phyloP scores from a whole-genome alignment of 2,113 vertebrate species.

The Chloroceryle aenea region DNA sequence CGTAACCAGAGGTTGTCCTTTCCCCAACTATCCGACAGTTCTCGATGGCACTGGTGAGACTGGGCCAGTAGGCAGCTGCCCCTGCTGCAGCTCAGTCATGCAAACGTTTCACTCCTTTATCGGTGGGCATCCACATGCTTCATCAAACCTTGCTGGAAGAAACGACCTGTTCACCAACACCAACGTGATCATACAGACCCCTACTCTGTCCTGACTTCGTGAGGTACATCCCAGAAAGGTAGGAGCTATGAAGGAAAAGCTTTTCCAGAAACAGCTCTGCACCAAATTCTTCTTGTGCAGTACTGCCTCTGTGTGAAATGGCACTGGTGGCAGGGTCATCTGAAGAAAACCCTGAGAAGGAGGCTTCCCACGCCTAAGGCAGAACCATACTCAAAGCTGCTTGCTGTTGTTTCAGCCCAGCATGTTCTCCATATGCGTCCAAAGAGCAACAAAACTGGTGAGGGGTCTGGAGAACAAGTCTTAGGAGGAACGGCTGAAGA shows the following conservation, averaged over 20 bases:
- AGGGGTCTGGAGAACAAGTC: neutral
- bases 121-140: accelerated
- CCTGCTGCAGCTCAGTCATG: accelerated
- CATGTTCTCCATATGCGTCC: accelerated
- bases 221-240: neutral
- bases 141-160: neutral
- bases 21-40: accelerated
- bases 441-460: neutral
- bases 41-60: neutral
- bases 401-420: neutral
- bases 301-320: accelerated
- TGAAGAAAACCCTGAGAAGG: neutral
- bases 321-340: neutral
- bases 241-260: accelerated
- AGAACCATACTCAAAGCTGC: neutral
- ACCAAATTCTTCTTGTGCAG: neutral
- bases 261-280: neutral
- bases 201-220: neutral
- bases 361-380: neutral
- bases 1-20: accelerated
- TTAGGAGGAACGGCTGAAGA: accelerated
- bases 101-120: accelerated
- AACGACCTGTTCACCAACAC: accelerated
- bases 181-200: accelerated
- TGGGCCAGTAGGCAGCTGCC: accelerated